Conservation (phyloP, 2,113 vertebrate species). For the Macheiramphus alcinus region DNA sequence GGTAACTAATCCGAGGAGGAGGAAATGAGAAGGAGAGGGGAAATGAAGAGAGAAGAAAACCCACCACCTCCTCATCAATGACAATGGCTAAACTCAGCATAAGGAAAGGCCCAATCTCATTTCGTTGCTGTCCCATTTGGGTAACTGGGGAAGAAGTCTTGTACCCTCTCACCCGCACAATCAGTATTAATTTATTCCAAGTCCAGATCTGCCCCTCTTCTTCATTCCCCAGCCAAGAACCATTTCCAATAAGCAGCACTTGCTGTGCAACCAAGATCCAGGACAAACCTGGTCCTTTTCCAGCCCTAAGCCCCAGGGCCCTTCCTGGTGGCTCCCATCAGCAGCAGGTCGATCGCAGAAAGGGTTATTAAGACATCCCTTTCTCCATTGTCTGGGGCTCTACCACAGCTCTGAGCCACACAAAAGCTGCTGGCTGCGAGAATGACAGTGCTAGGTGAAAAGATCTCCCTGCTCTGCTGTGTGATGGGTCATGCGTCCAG, state of each 20-base stretch:
- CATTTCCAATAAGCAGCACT: neutral
- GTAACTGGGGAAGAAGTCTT: neutral
- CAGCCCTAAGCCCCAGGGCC: neutral
- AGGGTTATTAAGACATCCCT: neutral
- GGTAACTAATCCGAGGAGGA: neutral
- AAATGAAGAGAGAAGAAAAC: neutral
- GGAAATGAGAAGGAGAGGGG: neutral
- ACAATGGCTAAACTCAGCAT: neutral
- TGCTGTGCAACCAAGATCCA: neutral
- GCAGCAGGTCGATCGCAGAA: neutral
- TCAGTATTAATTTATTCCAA: neutral
- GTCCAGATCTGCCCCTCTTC: neutral
- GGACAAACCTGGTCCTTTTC: neutral
- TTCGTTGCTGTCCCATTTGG: neutral
- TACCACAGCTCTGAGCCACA: neutral
- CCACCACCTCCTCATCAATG: neutral
- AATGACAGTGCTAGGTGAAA: neutral
- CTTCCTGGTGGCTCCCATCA: neutral
- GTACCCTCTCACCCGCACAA: fast-evolving
- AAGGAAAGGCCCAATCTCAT: neutral
- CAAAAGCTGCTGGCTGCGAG: neutral
- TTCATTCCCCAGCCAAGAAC: neutral
- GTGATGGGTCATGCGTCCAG: neutral
- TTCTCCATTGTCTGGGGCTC: neutral
- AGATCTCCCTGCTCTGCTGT: neutral